phyloP scores from a whole-genome alignment of 2,797 vertebrate species.

The Scomberomorus guttatus region DNA sequence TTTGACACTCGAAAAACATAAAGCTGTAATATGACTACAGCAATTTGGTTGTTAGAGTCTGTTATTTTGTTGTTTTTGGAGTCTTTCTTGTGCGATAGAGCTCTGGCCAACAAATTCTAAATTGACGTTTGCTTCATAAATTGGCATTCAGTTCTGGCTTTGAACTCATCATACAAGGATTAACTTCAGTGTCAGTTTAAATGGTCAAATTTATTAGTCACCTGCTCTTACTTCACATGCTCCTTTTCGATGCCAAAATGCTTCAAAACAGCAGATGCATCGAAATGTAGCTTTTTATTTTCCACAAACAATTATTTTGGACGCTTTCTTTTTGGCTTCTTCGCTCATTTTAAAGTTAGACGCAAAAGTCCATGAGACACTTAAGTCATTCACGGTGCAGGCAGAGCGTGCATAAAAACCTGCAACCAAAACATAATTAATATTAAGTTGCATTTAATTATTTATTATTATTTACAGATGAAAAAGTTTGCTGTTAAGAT shows the following conservation, averaged over 20 bases:
- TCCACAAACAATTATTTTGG: not conserved
- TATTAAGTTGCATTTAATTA: not conserved
- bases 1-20: too few relatives aligned
- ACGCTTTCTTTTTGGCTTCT: not conserved
- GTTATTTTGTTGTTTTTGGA: not conserved
- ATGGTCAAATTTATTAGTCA: too few relatives aligned
- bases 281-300: not conserved
- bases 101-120: not conserved
- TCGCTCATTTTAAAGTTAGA: not conserved
- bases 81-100: too few relatives aligned
- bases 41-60: not conserved
- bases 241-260: too few relatives aligned
- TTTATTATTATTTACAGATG: not conserved
- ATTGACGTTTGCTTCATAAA: too few relatives aligned
- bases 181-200: too few relatives aligned
- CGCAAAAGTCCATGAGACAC: not conserved
- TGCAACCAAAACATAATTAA: not conserved
- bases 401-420: not conserved
- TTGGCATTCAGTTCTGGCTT: too few relatives aligned
- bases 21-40: too few relatives aligned
- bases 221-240: too few relatives aligned
- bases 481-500: not conserved
- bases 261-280: too few relatives aligned
- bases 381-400: not conserved
- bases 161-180: too few relatives aligned